Evolutionary conservation across 2,888 invertebrate genomes (phyloP), one percentile per base, ranked within the genome.

Genomic region (Lagria hirta): DNA sequence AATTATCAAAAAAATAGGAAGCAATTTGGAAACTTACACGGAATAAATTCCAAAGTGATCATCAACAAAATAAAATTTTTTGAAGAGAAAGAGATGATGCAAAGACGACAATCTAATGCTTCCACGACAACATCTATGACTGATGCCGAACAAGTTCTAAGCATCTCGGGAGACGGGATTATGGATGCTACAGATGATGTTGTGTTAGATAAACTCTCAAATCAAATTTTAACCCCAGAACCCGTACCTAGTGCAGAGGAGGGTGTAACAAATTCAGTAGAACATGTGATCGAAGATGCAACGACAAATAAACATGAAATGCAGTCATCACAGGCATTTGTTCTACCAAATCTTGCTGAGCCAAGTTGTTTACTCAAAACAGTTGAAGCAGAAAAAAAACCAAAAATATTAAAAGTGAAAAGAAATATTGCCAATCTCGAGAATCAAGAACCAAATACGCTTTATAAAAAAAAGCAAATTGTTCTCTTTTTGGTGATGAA

Each of bases 381-480:
- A 29, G 15, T 5, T 14, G 8, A n/a, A 11, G 6, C n/a, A n/a
- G n/a, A n/a, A n/a, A n/a, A n/a, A n/a, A n/a, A n/a, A n/a, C n/a
- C n/a, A n/a, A n/a, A n/a, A 8, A n/a, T 5, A 6, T 4, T 6
- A 6, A 24, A 24, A n/a, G 5, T 6, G 8, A n/a, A 24, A n/a
- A n/a, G 8, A 24, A 24, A 24, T 24, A 4, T 6, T 10, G 8
- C 2, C 7, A n/a, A 32, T 15, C 3, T 16, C 8, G 11, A 4
- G 4, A 6, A 24, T 6, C 5, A 24, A 11, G 6, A 5, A 24
- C 26, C 11, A 10, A 4, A 18, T 10, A n/a, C n/a, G n/a, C n/a
- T n/a, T n/a, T n/a, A n/a, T n/a, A n/a, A n/a, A 40, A 40, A n/a
- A 8, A 35, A 40, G 10, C 21, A 17, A 40, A 40, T 33, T 37